phyloP scores from a whole-genome alignment of 2,113 vertebrate species.

The Ptyas mucosa region DNA sequence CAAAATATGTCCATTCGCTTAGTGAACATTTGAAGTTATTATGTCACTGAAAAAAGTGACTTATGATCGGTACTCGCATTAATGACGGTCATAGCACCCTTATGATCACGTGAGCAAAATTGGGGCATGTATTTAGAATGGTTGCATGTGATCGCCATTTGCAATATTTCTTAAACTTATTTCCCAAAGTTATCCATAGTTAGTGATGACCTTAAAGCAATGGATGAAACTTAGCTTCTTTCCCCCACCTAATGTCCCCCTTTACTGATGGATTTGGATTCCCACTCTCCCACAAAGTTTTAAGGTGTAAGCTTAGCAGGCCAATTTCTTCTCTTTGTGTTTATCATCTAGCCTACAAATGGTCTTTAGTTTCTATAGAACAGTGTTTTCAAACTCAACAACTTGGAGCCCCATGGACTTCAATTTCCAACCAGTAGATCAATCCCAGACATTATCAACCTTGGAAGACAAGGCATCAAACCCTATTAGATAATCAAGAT shows the following conservation, averaged over 20 bases:
- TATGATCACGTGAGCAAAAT: too few relatives aligned
- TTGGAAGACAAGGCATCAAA: background rate
- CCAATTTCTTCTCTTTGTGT: background rate
- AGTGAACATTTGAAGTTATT: too few relatives aligned
- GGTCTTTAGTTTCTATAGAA: too few relatives aligned
- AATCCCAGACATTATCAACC: background rate
- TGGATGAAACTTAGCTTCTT: background rate
- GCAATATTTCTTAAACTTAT: background rate
- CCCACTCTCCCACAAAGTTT: background rate
- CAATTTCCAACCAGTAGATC: background rate
- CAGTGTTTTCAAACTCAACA: too few relatives aligned
- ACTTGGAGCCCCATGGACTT: too few relatives aligned
- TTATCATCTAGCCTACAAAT: background rate
- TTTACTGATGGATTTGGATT: background rate
- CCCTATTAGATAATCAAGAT: background rate
- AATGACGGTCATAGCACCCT: too few relatives aligned
- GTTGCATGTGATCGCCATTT: too few relatives aligned
- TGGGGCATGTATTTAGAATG: too few relatives aligned
- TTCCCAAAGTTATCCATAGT: background rate
- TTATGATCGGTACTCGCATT: too few relatives aligned
- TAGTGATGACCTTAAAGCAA: background rate
- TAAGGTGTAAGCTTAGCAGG: background rate
- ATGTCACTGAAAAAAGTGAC: too few relatives aligned
- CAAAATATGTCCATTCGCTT: background rate
- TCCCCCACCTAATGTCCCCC: background rate